Conservation (phyloP, 2,113 vertebrate genomes). For the Myrmecophaga tridactyla region DNA sequence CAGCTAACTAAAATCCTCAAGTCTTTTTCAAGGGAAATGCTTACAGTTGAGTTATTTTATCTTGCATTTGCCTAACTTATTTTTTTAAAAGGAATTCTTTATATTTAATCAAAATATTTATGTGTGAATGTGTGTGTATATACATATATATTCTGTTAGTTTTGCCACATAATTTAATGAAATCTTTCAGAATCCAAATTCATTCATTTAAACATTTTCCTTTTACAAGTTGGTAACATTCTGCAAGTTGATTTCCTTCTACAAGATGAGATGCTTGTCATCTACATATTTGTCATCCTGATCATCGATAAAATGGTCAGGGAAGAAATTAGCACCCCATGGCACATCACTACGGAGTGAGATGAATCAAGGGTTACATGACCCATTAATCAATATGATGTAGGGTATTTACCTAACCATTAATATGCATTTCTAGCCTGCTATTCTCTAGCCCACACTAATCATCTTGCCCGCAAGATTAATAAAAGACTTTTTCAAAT, state of each 20-base stretch:
- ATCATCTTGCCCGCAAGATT: background rate
- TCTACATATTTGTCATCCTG: background rate
- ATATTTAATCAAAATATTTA: background rate
- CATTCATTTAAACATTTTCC: background rate
- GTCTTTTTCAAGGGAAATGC: background rate
- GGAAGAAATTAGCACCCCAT: background rate
- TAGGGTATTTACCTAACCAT: background rate
- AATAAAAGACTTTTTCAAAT: background rate
- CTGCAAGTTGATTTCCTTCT: too few species aligned
- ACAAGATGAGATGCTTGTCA: background rate
- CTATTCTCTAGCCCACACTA: background rate
- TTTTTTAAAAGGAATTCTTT: background rate
- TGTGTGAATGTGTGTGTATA: background rate
- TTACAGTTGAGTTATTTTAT: background rate
- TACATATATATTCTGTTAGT: background rate
- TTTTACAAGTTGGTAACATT: background rate
- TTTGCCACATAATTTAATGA: background rate
- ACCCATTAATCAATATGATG: background rate
- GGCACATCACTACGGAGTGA: background rate
- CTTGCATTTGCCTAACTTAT: background rate
- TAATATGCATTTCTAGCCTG: background rate
- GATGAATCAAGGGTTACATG: background rate
- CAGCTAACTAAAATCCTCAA: too few species aligned
- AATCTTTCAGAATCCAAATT: slow-evolving; percentile 7
- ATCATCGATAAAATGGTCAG: background rate